Base-by-base conservation (phyloP, 2,797 vertebrate species). In the Poecilia wingei region DNA sequence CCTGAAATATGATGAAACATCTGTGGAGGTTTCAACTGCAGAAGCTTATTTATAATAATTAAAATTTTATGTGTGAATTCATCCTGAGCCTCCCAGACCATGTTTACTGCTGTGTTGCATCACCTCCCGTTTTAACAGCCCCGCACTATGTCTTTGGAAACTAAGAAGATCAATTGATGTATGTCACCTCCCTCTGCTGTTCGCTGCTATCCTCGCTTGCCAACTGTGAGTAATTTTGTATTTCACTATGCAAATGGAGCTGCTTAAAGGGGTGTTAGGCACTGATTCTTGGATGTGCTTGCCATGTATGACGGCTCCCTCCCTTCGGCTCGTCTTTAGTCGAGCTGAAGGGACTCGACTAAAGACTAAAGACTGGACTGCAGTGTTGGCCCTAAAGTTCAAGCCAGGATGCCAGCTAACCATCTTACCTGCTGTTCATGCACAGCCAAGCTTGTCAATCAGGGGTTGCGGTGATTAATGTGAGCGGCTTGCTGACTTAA, bases 101-200 rank as follows among this genome's bases (percentile, higher is more conserved):
- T 72, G 69, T 53, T 81, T 81, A 76, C 69, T 71, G 43, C 74
- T 8, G 57, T 25, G 46, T 72, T 81, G 71, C 79, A 72, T 81
- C 74, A 81, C 39, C 79, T 53, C 12, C 25, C 43, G 6, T 45
- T 76, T 33, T 76, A 72, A 72, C 14, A 59, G 25, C 46, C 45
- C 39, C 68, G 61, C 45, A 20, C n/a, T 53, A 61, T n/a, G 59
- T 28, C 28, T 79, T 55, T 69, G 36, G 12, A 12, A 75, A 33
- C 72, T n/a, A 31, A 66, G 71, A 51, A 49, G 33, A 53, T 25
- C 39, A 75, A n/a, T 31, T 49, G 61, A 43, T 51, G 74, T 33
- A 73, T 22, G 57, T 64, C 57, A 25, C 74, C 13, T 45, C 57
- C 57, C n/a, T 33, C n/a, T 41, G 43, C 57, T 31, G 55, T 28